phyloP scores from a whole-genome alignment of 2,888 invertebrate species.

The Dryobota labecula region DNA sequence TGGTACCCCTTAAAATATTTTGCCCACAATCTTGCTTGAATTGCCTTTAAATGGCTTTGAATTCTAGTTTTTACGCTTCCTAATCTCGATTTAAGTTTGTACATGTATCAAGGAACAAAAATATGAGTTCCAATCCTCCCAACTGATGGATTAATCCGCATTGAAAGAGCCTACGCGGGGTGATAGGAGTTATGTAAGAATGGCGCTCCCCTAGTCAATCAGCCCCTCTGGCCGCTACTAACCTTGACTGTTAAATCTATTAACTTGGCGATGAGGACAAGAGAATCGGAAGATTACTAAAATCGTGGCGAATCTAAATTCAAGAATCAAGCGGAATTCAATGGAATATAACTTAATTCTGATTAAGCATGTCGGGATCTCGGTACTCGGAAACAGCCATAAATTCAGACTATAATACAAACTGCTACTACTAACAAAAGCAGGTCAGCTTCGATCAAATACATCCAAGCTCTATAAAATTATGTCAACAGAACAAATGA shows the following conservation, averaged over 20 bases:
- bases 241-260: not conserved
- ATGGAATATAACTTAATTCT: not conserved
- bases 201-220: not conserved
- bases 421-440: not conserved
- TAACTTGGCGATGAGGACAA: not conserved
- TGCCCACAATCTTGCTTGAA: not conserved
- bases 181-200: not conserved
- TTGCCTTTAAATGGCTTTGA: slow-evolving; percentile 6
- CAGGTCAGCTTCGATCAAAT: not conserved
- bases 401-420: not conserved
- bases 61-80: not conserved
- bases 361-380: not conserved
- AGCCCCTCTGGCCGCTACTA: not conserved
- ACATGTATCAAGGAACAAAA: not conserved
- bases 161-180: not conserved
- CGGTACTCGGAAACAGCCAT: not conserved
- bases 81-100: not conserved
- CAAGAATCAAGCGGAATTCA: not conserved
- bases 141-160: not conserved
- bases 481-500: slow-evolving; percentile 17
- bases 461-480: not conserved
- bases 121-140: too few relatives aligned
- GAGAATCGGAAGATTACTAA: not conserved
- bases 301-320: not conserved
- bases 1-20: slow-evolving; percentile 18